Base-by-base conservation (phyloP, 2,888 invertebrate species). In the Argyresthia albistria region DNA sequence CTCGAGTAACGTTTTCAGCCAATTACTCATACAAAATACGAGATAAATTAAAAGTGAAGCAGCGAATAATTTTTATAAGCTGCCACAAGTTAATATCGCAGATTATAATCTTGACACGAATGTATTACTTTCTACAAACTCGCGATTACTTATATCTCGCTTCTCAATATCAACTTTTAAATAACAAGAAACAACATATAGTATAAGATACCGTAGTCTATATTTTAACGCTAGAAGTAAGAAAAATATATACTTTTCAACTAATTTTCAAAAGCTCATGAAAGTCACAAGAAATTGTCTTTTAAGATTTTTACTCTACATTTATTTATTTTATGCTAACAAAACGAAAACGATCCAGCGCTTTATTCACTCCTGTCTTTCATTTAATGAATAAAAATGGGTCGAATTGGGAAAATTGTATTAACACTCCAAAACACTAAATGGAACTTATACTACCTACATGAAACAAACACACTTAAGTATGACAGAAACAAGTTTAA, bases 221-320 rank as follows among this genome's bases (percentile, higher is more conserved):
- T 64, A 56, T 61, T 77, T 43, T 48, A 49, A 78, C 66, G 63
- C 75, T 83, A 82, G 66, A 73, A 77, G 82, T 86, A 86, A 80
- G 79, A 84, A 86, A 86, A 86, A 86, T 84, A 86, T 81, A 84
- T 78, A 73, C 67, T 64, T 63, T 70, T 63, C 60, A 64, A 80
- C 76, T 80, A 80, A 78, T 76, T 70, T 80, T 76, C 73, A 74
- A 81, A 86, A 86, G 86, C 86, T 86, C 86, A 73, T 82, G 83
- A 80, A 76, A 78, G 73, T 82, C 73, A 80, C 72, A 76, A 77
- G 73, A 80, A 74, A 72, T 77, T 87, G 86, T 87, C 86, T 87
- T 87, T 86, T 86, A 76, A 69, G 67, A 58, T 64, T 63, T 64
- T 63, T 56, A 58, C 63, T 67, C 72, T 73, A 76, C 60, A 67